These are phyloP conservation scores for Silurus lanzhouensis DNA, from an alignment of 2,797 vertebrate species.

Conservation along the genomic window DNA sequence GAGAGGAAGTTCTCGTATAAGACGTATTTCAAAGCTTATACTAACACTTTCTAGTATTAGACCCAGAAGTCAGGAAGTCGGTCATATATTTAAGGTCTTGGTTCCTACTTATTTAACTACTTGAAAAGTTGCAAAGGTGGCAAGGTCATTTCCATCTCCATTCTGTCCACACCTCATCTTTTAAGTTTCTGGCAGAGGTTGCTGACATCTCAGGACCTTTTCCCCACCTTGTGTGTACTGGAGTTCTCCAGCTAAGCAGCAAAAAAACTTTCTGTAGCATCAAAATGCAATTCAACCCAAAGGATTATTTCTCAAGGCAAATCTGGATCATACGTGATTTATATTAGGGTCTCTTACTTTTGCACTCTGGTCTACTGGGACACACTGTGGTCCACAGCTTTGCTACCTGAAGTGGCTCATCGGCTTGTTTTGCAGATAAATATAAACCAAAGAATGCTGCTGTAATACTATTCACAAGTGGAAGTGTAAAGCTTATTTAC, in stretches of 20 bases:
- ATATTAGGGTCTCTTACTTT: neutral
- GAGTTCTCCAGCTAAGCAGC: neutral
- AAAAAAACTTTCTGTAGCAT: neutral
- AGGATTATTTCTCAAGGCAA: neutral
- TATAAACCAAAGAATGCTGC: neutral
- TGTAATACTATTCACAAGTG: neutral
- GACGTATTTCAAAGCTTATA: no score
- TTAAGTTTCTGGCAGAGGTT: neutral
- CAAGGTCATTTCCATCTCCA: neutral
- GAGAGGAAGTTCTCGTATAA: neutral
- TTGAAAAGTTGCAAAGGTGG: neutral
- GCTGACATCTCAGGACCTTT: neutral
- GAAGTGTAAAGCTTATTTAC: neutral
- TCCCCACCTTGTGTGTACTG: neutral
- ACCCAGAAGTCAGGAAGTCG: neutral
- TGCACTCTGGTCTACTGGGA: neutral
- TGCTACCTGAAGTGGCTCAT: no score
- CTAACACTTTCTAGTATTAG: neutral
- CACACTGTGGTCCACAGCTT: neutral
- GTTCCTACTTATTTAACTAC: neutral
- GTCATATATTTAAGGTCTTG: neutral
- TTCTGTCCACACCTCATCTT: neutral
- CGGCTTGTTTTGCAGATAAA: neutral
- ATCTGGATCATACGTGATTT: no score
- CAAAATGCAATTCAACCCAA: neutral